Conservation (phyloP, 2,113 vertebrate genomes). For the Anoura caudifer region DNA sequence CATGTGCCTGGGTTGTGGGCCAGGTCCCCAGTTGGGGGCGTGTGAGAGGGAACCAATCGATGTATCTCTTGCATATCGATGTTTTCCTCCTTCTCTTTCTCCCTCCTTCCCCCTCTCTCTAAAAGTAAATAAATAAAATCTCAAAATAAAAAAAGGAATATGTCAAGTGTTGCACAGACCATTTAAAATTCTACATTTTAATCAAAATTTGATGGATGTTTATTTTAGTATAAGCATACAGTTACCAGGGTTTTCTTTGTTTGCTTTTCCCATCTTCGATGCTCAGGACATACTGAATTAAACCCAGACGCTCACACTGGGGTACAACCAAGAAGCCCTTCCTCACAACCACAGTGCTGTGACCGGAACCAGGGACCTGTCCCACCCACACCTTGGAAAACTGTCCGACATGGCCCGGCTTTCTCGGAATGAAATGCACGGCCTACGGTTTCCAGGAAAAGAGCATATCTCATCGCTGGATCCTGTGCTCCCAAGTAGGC, state of each 20-base stretch:
- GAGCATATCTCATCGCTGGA: background rate
- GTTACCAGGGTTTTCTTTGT: background rate
- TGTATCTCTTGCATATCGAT: too few species aligned
- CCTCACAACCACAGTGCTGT: background rate
- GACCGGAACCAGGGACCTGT: background rate
- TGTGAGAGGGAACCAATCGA: too few species aligned
- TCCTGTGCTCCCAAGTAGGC: slow-evolving; percentile 33
- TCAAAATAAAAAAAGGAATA: background rate
- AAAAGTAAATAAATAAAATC: too few species aligned
- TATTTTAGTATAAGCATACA: background rate
- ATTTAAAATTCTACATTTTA: background rate
- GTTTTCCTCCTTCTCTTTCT: too few species aligned
- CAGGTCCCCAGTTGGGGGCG: too few species aligned
- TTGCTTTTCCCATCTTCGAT: background rate
- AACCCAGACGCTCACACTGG: background rate
- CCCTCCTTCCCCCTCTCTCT: too few species aligned
- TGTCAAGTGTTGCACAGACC: background rate
- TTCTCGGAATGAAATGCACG: background rate
- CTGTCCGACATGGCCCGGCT: background rate
- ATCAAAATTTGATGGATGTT: background rate
- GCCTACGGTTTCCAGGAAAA: slow-evolving; percentile 45
- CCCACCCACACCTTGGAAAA: background rate
- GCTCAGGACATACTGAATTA: background rate
- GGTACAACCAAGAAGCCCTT: background rate
- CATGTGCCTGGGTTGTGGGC: too few species aligned